These are phyloP conservation scores for Poecilobothrus nobilitatus DNA, from an alignment of 2,888 invertebrate genomes.

Conservation along the genomic window DNA sequence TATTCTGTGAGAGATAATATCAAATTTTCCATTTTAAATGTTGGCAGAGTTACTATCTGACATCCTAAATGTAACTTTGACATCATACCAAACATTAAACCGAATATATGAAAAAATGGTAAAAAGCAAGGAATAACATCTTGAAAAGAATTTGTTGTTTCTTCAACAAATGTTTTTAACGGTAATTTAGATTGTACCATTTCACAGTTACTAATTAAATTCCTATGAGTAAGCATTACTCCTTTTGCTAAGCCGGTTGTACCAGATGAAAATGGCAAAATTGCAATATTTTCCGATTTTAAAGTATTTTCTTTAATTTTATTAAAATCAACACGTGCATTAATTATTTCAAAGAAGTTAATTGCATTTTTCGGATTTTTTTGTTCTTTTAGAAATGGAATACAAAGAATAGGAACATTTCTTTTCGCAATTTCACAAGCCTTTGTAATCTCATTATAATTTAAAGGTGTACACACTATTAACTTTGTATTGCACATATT, in stretches of 20 bases:
- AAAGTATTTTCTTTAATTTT: constrained; percentile 44
- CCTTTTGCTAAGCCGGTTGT: constrained; percentile 78
- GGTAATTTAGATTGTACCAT: constrained; percentile 30
- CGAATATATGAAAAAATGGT: constrained; percentile 79
- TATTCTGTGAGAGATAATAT: constrained; percentile 57
- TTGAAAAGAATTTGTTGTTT: constrained; percentile 45
- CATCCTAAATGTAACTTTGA: constrained; percentile 53
- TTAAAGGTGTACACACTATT: constrained; percentile 52
- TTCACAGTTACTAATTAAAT: constrained; percentile 37
- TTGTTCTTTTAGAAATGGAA: constrained; percentile 40
- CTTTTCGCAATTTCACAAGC: constrained; percentile 45
- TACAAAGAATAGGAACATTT: constrained; percentile 47
- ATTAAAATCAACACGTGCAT: constrained; percentile 47
- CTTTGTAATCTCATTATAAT: constrained; percentile 46
- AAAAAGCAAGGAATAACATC: constrained; percentile 60
- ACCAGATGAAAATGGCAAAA: constrained; percentile 71
- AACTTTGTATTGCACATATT: constrained; percentile 54
- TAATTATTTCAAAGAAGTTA: constrained; percentile 53
- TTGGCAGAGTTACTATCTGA: constrained; percentile 59
- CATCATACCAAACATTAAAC: constrained; percentile 53
- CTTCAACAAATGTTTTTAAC: constrained; percentile 21
- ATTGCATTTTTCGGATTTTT: constrained; percentile 50
- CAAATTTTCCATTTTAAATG: constrained; percentile 63
- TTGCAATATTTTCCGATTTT: constrained; percentile 51
- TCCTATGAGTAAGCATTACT: constrained; percentile 55